Evolutionary conservation across 1,140 invertebrate genomes (phyloP).

Genomic region (Nylanderia fulva): DNA sequence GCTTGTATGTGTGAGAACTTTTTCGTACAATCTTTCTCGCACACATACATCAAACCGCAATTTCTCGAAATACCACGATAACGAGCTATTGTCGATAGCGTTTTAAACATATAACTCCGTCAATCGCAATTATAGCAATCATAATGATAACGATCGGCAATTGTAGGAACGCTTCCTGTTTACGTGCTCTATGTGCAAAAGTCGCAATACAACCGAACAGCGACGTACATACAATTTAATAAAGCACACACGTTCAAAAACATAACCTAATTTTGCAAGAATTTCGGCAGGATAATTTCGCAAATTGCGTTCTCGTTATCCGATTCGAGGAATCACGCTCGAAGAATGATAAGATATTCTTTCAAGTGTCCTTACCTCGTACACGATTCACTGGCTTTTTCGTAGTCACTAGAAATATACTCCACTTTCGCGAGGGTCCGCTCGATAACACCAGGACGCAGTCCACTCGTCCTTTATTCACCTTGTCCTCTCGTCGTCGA

Average conservation of each 20-base stretch:
- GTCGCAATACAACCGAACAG: constrained; percentile 15
- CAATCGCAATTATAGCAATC: constrained; percentile 5
- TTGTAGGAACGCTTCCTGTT: constrained; percentile 35
- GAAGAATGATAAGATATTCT: background rate
- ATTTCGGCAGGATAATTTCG: too few species aligned
- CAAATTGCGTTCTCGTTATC: too few species aligned
- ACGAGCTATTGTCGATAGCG: background rate
- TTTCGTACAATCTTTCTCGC: too few species aligned
- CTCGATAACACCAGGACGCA: background rate
- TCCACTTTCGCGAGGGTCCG: background rate
- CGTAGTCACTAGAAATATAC: background rate
- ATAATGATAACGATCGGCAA: constrained; percentile 7
- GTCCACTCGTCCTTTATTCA: constrained; percentile 28
- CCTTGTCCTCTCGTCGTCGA: background rate
- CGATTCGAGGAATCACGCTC: background rate
- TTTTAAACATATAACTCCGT: background rate
- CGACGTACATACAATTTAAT: background rate
- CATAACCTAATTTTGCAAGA: constrained; percentile 31
- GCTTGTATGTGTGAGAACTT: background rate
- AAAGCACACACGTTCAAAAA: background rate
- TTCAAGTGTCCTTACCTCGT: background rate
- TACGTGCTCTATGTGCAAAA: background rate
- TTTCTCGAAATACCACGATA: background rate
- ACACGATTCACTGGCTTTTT: background rate
- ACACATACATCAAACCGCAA: background rate